phyloP scores from a whole-genome alignment of 2,797 vertebrate genomes.

The Liparis tanakae region DNA sequence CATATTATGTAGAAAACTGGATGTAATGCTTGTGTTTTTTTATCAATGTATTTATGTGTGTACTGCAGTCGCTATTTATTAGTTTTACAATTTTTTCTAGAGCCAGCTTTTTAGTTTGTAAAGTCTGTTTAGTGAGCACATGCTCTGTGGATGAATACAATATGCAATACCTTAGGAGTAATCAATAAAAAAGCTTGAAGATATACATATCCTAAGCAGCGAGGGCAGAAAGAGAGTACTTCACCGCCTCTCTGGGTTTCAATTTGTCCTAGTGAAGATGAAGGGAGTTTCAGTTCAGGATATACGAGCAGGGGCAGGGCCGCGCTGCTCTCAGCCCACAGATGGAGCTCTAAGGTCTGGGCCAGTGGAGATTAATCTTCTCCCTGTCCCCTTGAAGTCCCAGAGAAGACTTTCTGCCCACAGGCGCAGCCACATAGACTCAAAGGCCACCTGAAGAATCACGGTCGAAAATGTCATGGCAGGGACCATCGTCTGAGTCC shows the following conservation, averaged over 20 bases:
- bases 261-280: slow-evolving; percentile 67
- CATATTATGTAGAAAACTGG: background rate
- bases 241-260: slow-evolving; percentile 63
- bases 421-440: slow-evolving; percentile 30
- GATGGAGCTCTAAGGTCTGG: slow-evolving; percentile 53
- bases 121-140: slow-evolving; percentile 27
- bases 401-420: slow-evolving; percentile 39
- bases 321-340: slow-evolving; percentile 49
- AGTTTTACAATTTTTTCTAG: background rate
- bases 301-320: slow-evolving; percentile 59
- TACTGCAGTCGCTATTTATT: background rate
- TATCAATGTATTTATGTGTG: background rate
- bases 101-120: slow-evolving; percentile 2
- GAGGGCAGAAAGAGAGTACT: slow-evolving; percentile 37
- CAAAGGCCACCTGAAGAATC: slow-evolving; percentile 41
- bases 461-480: slow-evolving; percentile 19
- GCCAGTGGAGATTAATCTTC: slow-evolving; percentile 71
- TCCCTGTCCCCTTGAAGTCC: slow-evolving; percentile 44
- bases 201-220: slow-evolving; percentile 28
- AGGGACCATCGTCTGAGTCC: background rate
- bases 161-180: slow-evolving; percentile 26
- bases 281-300: slow-evolving; percentile 57
- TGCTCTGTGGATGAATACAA: slow-evolving; percentile 20
- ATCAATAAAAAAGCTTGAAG: slow-evolving; percentile 46
- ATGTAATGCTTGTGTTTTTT: background rate